These are phyloP conservation scores for Anser brachyrhynchus DNA, from an alignment of 2,113 vertebrate species.

Conservation along the genomic window DNA sequence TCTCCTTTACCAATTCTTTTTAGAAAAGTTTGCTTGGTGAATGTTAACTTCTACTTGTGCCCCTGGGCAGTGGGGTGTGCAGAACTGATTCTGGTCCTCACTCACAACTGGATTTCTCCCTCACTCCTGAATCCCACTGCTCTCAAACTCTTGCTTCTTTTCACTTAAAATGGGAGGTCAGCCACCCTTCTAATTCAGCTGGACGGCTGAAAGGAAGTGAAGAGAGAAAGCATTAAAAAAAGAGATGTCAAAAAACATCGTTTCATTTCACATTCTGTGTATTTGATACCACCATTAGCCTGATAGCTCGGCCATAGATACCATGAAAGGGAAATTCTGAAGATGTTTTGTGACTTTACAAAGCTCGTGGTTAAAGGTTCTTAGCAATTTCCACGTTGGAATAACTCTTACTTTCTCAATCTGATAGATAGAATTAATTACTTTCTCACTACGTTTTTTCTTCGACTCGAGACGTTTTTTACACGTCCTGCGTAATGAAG, in stretches of 20 bases:
- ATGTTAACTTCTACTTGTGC: not conserved
- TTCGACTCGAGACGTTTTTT: constrained; percentile 27
- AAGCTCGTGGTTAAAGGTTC: constrained; percentile 3
- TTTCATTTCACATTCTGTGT: not conserved
- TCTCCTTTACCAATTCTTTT: not conserved
- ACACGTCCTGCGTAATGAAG: constrained; percentile 2
- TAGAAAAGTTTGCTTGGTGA: not conserved
- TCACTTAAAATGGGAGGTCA: not conserved
- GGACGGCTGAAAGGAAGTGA: not conserved
- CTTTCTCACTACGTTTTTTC: constrained; percentile 26
- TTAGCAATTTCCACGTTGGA: constrained; percentile 45
- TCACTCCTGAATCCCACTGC: not conserved
- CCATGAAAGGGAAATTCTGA: not conserved
- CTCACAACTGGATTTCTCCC: not conserved
- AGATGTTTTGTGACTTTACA: not conserved
- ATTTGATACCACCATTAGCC: fast-evolving
- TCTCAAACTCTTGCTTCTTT: not conserved
- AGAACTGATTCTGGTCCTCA: not conserved
- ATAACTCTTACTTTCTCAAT: constrained; percentile 52
- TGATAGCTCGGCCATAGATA: not conserved
- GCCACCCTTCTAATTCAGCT: not conserved
- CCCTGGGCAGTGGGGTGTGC: not conserved
- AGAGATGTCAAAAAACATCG: not conserved
- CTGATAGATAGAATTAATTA: constrained; percentile 36
- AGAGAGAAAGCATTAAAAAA: not conserved